Evolutionary conservation across 2,797 vertebrate species (phyloP).

Genomic region (Diplodus sargus): DNA sequence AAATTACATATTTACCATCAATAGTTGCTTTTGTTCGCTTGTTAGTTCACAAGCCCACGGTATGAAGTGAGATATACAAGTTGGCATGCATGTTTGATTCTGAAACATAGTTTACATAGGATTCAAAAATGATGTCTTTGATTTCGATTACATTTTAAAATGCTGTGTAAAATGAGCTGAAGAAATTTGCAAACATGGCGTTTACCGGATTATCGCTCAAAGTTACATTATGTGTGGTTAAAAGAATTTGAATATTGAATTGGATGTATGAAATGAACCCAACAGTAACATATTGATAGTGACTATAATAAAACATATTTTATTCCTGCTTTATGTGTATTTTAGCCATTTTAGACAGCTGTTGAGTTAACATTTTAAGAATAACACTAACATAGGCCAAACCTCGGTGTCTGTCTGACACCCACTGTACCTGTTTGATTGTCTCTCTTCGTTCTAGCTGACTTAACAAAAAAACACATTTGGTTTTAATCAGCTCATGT

Average conservation of each 20-base stretch:
- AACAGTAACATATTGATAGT: constrained; percentile 4
- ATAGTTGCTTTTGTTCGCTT: not conserved
- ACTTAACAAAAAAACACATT: constrained; percentile 43
- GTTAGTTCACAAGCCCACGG: not conserved
- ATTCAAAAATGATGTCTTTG: not conserved
- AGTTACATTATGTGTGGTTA: not conserved
- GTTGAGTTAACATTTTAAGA: constrained; percentile 1
- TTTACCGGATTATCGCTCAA: not conserved
- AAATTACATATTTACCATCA: not conserved
- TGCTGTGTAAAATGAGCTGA: too few species aligned
- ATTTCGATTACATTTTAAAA: not conserved
- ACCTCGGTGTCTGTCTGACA: constrained; percentile 1
- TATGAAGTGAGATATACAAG: not conserved
- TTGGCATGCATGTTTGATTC: not conserved
- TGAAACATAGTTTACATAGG: not conserved
- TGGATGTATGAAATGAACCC: not conserved
- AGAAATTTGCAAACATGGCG: not conserved
- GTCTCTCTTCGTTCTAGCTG: constrained; percentile 10
- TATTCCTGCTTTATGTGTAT: not conserved
- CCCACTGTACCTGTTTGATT: constrained; percentile 12
- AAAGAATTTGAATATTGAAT: not conserved
- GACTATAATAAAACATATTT: too few species aligned
- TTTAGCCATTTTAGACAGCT: constrained; percentile 4
- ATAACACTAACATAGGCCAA: not conserved
- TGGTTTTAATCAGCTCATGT: constrained; percentile 69